Base-by-base conservation (phyloP, 2,113 vertebrate genomes). In the Scolopax mira region DNA sequence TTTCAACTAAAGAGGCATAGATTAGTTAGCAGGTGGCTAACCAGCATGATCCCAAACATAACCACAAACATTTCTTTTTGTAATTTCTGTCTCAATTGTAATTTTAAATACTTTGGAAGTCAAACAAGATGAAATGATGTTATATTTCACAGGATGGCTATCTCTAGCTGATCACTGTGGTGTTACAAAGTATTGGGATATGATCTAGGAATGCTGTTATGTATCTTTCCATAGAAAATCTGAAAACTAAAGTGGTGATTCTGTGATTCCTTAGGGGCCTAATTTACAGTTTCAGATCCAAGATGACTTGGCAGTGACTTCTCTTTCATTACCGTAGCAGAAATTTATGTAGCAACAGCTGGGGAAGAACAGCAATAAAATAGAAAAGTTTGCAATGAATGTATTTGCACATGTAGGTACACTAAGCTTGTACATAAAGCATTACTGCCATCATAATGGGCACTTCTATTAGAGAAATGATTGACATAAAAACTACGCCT, bases 1-100 rank as follows among this genome's bases (percentile, higher is more conserved):
- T 55, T 91, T 85, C 44, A 71, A 46, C 72, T 93, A 61, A 85
- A 93, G 35, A 82, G 54, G n/a, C 31, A 75, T 90, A 94, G 72
- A 94, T 87, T 90, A 85, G 87, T 85, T 95, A 96, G 93, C 95
- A 97, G 94, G 89, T 97, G 95, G 96, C 87, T 95, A 93, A 81
- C 39, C 94, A 97, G 93, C 90, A 83, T 79, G 90, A 95, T 85
- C 24, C 15, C 70, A 93, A 52, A 89, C 52, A 90, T 66, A 94
- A 85, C 46, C 48, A 83, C 60, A 83, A 70, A 90, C 23, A 77
- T 87, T 93, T 85, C 44, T 90, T 94, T 90, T 79, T 70, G 28
- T 25, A 84, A 88, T 96, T 85, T 95, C 67, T 72, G 5, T 80
- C 73, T 84, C 60, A 83, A 35, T 69, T 95, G 78, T 24, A 16